phyloP scores from a whole-genome alignment of 1,140 invertebrate genomes.

The Rhagoletis zephyria region DNA sequence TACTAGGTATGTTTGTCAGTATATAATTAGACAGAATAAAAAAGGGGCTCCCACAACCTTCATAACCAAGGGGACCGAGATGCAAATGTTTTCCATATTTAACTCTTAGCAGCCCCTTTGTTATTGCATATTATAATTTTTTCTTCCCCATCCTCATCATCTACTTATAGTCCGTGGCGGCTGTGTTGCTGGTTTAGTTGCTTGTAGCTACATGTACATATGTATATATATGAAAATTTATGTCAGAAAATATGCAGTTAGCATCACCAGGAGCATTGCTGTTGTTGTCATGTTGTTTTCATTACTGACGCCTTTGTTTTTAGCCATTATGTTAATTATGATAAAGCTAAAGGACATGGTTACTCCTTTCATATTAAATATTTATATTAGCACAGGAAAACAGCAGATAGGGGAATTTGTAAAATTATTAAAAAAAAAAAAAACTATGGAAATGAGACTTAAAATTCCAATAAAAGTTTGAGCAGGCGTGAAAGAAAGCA shows the following conservation, averaged over 20 bases:
- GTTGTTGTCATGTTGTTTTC: slow-evolving; percentile 39
- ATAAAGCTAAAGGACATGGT: slow-evolving; percentile 29
- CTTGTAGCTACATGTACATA: not conserved
- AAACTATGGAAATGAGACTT: too few species aligned
- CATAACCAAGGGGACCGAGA: not conserved
- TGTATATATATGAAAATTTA: too few species aligned
- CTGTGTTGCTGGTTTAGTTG: not conserved
- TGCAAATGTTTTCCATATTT: slow-evolving; percentile 51
- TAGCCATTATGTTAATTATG: slow-evolving; percentile 53
- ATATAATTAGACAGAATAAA: not conserved
- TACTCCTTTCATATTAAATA: not conserved
- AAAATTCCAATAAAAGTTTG: too few species aligned
- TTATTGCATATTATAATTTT: slow-evolving; percentile 26
- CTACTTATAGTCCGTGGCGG: not conserved
- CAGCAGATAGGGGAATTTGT: not conserved
- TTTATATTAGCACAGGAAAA: not conserved
- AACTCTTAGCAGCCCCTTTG: not conserved
- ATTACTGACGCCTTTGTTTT: slow-evolving; percentile 22
- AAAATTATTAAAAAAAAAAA: too few species aligned
- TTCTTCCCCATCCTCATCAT: not conserved
- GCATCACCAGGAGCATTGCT: not conserved
- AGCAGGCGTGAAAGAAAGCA: too few species aligned
- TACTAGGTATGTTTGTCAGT: too few species aligned
- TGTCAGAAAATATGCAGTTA: slow-evolving; percentile 44
- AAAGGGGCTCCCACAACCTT: not conserved